A percentile compares a stretch with the other conserved stretches of the same genome.
Evolutionary conservation across 2,113 vertebrate genomes (phyloP).

Genomic region (Callopanchax toddi): DNA sequence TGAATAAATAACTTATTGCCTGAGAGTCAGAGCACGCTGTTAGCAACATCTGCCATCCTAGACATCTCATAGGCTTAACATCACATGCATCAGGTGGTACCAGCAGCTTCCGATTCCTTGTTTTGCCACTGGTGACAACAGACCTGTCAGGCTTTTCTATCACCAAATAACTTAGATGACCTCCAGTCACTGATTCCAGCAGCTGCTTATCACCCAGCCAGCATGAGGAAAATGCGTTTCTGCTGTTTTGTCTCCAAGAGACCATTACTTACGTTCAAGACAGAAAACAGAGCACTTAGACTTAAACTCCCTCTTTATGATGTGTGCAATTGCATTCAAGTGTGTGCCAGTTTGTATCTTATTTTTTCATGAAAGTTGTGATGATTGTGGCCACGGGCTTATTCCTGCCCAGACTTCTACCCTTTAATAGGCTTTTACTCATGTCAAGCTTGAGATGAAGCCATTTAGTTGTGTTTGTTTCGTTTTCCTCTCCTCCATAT

Average conservation of each 20-base stretch:
- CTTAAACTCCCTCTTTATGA: slow-evolving; percentile 42
- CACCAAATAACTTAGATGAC: slow-evolving; percentile 34
- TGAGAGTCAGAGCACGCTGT: not conserved
- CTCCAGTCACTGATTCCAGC: slow-evolving; percentile 45
- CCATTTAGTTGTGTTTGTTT: slow-evolving; percentile 16
- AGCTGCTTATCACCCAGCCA: slow-evolving; percentile 37
- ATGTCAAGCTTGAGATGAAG: slow-evolving; percentile 37
- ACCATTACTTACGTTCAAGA: slow-evolving; percentile 1
- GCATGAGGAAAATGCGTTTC: slow-evolving; percentile 23
- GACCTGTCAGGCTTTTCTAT: slow-evolving; percentile 3
- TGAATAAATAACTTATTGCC: not conserved
- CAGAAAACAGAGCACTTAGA: not conserved
- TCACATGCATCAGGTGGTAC: slow-evolving; percentile 10
- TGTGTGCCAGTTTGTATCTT: slow-evolving; percentile 63
- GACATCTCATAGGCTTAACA: not conserved
- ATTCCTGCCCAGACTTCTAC: slow-evolving; percentile 50
- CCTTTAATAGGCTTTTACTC: slow-evolving; percentile 32
- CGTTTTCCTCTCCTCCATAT: slow-evolving; percentile 2
- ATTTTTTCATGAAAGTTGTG: slow-evolving; percentile 54
- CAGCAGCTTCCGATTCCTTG: not conserved
- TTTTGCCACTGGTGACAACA: slow-evolving; percentile 20
- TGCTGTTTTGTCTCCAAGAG: slow-evolving; percentile 1
- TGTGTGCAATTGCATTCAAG: slow-evolving; percentile 75
- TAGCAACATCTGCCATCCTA: not conserved
- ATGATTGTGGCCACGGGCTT: slow-evolving; percentile 57